Conservation (phyloP, 2,113 vertebrate genomes). For the Acrocephalus arundinaceus region DNA sequence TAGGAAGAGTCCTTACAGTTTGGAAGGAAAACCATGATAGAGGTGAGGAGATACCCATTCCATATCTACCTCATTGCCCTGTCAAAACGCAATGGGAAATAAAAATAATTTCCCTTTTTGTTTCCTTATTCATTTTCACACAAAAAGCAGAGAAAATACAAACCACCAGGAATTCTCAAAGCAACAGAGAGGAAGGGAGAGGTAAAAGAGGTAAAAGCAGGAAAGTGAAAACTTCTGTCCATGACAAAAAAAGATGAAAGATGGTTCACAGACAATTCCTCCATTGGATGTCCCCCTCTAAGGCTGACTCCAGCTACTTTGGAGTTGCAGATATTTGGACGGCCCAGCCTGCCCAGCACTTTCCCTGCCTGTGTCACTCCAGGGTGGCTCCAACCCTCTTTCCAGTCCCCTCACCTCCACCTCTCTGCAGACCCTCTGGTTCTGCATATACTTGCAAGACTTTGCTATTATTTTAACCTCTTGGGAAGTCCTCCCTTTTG, state of each 20-base stretch:
- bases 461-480: background rate
- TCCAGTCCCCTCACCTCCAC: background rate
- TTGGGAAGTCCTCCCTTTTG: conserved; percentile 34
- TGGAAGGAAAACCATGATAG: background rate
- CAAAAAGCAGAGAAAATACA: background rate
- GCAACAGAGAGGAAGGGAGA: background rate
- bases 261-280: background rate
- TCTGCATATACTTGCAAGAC: background rate
- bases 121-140: background rate
- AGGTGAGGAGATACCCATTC: background rate
- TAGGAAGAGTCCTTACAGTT: background rate
- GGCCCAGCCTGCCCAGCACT: background rate
- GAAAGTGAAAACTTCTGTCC: background rate
- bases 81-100: background rate
- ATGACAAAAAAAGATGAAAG: fast-evolving
- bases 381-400: background rate
- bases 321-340: background rate
- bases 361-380: fast-evolving
- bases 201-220: background rate
- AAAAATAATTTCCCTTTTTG: background rate
- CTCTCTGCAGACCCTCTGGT: background rate
- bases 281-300: background rate
- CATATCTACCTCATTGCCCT: background rate
- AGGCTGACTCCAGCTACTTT: background rate
- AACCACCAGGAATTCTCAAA: background rate